These are phyloP conservation scores for Maconellicoccus hirsutus DNA, from an alignment of 1,140 invertebrate species.

Conservation along the genomic window DNA sequence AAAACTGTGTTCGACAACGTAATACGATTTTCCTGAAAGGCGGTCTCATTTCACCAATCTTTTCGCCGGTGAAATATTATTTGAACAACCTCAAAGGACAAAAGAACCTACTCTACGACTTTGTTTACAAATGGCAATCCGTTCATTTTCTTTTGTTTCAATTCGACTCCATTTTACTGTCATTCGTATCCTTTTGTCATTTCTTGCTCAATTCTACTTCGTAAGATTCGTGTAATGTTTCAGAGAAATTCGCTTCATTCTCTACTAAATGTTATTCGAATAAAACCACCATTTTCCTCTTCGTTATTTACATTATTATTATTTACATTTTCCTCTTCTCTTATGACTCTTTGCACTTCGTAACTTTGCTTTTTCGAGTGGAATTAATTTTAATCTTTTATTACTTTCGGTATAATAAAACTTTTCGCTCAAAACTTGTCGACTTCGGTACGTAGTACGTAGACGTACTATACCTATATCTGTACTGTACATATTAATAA, in stretches of 20 bases:
- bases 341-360: slow-evolving; percentile 12
- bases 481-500: slow-evolving; percentile 10
- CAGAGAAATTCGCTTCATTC: slow-evolving; percentile 13
- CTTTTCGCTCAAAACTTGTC: not conserved
- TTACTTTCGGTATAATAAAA: slow-evolving; percentile 18
- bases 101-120: not conserved
- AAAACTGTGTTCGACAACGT: not conserved
- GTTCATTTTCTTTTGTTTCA: slow-evolving; percentile 22
- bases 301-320: slow-evolving; percentile 23
- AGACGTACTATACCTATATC: too few relatives aligned
- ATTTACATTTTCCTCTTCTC: slow-evolving; percentile 16
- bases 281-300: slow-evolving; percentile 22
- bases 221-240: not conserved
- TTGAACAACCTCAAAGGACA: slow-evolving; percentile 20
- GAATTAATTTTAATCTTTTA: slow-evolving; percentile 23
- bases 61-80: slow-evolving; percentile 12
- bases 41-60: slow-evolving; percentile 16
- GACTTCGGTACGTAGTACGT: too few relatives aligned
- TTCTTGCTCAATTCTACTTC: not conserved
- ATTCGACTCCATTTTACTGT: slow-evolving; percentile 10
- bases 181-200: slow-evolving; percentile 14
- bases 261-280: slow-evolving; percentile 20
- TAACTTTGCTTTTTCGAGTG: slow-evolving; percentile 21
- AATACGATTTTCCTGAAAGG: slow-evolving; percentile 16
- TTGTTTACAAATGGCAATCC: slow-evolving; percentile 19